These are phyloP conservation scores for Myopa testacea DNA, from an alignment of 2,888 invertebrate genomes.

Conservation along the genomic window DNA sequence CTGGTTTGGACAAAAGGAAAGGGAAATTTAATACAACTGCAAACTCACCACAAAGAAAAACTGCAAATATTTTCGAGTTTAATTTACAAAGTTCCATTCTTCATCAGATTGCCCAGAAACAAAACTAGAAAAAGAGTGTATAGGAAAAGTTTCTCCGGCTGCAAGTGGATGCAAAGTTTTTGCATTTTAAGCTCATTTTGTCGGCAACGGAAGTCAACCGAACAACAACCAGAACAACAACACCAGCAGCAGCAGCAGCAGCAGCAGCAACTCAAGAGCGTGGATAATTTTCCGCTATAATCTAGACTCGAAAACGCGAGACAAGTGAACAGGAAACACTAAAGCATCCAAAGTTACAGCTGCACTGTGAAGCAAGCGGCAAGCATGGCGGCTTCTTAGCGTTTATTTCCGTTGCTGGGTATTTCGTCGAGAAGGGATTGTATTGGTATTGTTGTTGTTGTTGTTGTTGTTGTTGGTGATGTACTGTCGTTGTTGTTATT, in stretches of 20 bases:
- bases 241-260: conserved; percentile 1
- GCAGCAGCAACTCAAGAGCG: conserved; percentile 7
- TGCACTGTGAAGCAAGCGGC: neutral
- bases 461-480: conserved; percentile 7
- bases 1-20: neutral
- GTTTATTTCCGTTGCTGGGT: conserved; percentile 23
- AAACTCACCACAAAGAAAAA: neutral
- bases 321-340: conserved; percentile 38
- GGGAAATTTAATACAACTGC: neutral
- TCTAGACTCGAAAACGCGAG: conserved; percentile 4
- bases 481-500: neutral
- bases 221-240: conserved; percentile 19
- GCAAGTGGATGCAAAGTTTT: conserved; percentile 25
- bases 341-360: conserved; percentile 21
- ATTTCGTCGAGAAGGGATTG: neutral
- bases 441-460: conserved; percentile 6
- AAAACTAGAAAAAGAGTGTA: neutral
- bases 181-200: conserved; percentile 38
- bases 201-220: conserved; percentile 28
- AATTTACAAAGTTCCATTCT: conserved; percentile 29
- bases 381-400: neutral
- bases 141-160: neutral
- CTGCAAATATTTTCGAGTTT: neutral
- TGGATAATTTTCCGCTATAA: conserved; percentile 34
- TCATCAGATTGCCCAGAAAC: neutral